Base-by-base conservation (phyloP, 92 coral and sea anemone genomes). In the Zoanthus sansibaricus region DNA sequence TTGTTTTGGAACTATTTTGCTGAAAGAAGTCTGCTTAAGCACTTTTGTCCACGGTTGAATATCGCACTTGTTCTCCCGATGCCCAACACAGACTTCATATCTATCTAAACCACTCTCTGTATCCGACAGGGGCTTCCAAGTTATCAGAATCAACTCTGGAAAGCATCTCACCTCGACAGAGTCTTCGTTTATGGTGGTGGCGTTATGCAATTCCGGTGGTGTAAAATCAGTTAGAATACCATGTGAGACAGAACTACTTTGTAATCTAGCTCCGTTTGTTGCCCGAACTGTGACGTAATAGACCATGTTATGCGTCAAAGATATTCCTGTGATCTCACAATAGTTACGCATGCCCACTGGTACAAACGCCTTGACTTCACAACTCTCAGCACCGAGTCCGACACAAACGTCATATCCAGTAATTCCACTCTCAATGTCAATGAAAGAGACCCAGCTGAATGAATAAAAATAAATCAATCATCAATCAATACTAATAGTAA, bases 11-110 rank as follows among this genome's bases (percentile, higher is more conserved):
- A 79, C 83, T 37, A 91, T 77, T 31, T 89, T 94, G 21, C 82
- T 88, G 30, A 87, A 91, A 25, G 74, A 86, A 48, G 80, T 25
- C 15, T 79, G 69, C 56, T 77, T 54, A 31, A 88, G 89, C 20
- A 89, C 91, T 0, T 91, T 85, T 46, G 83, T 82, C 88, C 87
- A 82, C 6, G 89, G 80, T 37, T 91, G 74, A 49, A 97, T 86
- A 61, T 95, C 94, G 82, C 99, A 97, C 8, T 32, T 32, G 17
- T 89, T 94, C 76, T 56, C 80, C 9, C 64, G 69, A 61, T 92
- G 91, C 14, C 99, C 99, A 46, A 94, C 93, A 72, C 99, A 97
- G 87, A 93, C 91, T 16, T 92, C 97, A 74, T 97, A 95, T 56
- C 87, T 75, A 12, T 30, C 79, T 20, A 97, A 45, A 55, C 90